Base-by-base conservation (phyloP, 2,888 invertebrate genomes). In the Syrista parreyssii region DNA sequence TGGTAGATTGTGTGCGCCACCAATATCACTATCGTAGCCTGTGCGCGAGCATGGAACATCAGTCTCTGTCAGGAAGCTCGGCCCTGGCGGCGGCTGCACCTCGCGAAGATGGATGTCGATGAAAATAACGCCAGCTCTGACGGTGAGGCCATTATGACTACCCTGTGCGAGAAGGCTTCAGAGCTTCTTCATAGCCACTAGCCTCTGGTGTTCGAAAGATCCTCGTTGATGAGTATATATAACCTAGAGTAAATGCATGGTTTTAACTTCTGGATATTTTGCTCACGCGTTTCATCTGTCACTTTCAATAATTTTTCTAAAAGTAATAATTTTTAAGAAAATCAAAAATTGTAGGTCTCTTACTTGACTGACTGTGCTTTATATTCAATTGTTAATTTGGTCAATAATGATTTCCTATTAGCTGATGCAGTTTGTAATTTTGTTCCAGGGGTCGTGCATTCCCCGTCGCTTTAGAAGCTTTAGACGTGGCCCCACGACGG, bases 61-160 rank as follows among this genome's bases (percentile, higher is more conserved):
- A 84, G 84, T 84, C 84, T 84, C 81, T 84, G 84, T 84, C 84
- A 84, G 78, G 79, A 82, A 82, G 79, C 81, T 79, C 82, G 81
- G 81, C 81, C 79, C 81, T 79, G 76, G 81, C 78, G 79, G 81
- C 80, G 83, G 80, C 83, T 82, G 82, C 82, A 84, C 79, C 80
- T 84, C 81, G 84, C 83, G 82, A 84, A 84, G 84, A 84, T 84
- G 81, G 84, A 84, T 84, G 84, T 83, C 82, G 84, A 84, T 84
- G 82, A 84, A 84, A 84, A 84, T 84, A 84, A 84, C 82, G 81
- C 78, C 73, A 76, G 79, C 78, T 75, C 68, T n/a, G 72, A 68
- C 36, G 78, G 69, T 33, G 81, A 68, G 73, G 77, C 79, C 82
- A 82, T 82, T 82, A 80, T 80, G 80, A 82, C 78, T 80, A 77